These are phyloP conservation scores for Antennarius maculatus DNA, from an alignment of 2,797 vertebrate genomes.

Conservation along the genomic window DNA sequence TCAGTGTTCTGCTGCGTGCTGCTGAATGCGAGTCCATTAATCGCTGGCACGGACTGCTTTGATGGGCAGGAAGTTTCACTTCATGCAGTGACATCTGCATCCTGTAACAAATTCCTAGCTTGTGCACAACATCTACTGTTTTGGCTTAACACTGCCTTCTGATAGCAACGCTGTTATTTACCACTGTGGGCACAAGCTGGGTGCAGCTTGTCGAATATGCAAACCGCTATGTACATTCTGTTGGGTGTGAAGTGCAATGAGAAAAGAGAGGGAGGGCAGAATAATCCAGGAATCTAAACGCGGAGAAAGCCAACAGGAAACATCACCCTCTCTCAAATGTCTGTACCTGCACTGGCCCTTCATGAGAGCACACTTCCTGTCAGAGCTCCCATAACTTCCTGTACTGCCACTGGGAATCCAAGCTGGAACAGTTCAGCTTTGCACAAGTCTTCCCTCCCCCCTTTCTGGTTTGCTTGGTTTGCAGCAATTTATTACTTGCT, in stretches of 20 bases:
- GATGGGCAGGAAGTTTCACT: constrained; percentile 79
- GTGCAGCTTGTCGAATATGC: constrained; percentile 22
- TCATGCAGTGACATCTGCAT: constrained; percentile 75
- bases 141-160: constrained; percentile 58
- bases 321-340: constrained; percentile 51
- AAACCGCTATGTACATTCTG: constrained; percentile 11
- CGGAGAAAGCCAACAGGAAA: constrained; percentile 75
- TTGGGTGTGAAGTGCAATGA: constrained; percentile 40
- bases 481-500: constrained; percentile 23
- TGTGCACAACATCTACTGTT: constrained; percentile 49
- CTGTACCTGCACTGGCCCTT: constrained; percentile 62
- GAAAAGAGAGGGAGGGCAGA: constrained; percentile 16
- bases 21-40: constrained; percentile 71
- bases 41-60: constrained; percentile 65
- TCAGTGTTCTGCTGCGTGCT: constrained; percentile 61
- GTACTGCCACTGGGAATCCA: constrained; percentile 79
- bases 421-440: constrained; percentile 81
- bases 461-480: constrained; percentile 23
- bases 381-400: constrained; percentile 79
- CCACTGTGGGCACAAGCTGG: constrained; percentile 8
- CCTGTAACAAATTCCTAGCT: constrained; percentile 70
- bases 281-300: constrained; percentile 10
- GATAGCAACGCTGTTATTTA: constrained; percentile 34
- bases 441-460: constrained; percentile 40
- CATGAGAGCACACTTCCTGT: constrained; percentile 79